Conservation (phyloP, 2,888 invertebrate species). For the Emmelina monodactyla region DNA sequence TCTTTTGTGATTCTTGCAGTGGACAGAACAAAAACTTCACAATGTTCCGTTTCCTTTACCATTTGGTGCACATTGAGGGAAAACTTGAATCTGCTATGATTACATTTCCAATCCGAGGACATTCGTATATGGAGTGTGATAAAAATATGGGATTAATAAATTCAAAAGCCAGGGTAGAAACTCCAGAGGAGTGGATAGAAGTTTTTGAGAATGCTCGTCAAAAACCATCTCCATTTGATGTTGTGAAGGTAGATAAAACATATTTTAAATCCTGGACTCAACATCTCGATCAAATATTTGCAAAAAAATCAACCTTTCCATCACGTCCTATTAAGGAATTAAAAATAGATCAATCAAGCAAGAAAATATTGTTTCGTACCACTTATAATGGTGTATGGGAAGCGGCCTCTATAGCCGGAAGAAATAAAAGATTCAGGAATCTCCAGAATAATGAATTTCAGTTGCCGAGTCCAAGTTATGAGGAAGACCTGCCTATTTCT, state of each 20-base stretch:
- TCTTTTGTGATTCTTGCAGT: conserved; percentile 22
- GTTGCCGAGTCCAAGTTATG: conserved; percentile 7
- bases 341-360: conserved; percentile 5
- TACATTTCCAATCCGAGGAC: conserved; percentile 20
- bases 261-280: conserved; percentile 6
- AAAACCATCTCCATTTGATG: conserved; percentile 8
- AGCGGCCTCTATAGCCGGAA: conserved; percentile 4
- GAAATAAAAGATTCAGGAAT: conserved; percentile 8
- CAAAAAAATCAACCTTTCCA: conserved; percentile 6
- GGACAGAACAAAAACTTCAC: conserved; percentile 23
- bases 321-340: conserved; percentile 5
- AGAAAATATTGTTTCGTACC: conserved; percentile 2
- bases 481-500: conserved; percentile 8
- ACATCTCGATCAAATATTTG: conserved; percentile 6
- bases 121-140: conserved; percentile 14
- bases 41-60: conserved; percentile 18
- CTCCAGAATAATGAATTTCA: conserved; percentile 8
- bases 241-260: conserved; percentile 6
- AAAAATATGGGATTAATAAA: conserved; percentile 13
- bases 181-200: conserved; percentile 9
- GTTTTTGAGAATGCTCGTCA: conserved; percentile 4
- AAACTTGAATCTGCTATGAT: conserved; percentile 17
- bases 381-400: conserved; percentile 9
- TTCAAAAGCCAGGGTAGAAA: conserved; percentile 7
- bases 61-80: conserved; percentile 16